Evolutionary conservation across 2,888 invertebrate genomes (phyloP), one percentile per base, ranked within the genome.

Genomic region (Cartodere bifasciata): DNA sequence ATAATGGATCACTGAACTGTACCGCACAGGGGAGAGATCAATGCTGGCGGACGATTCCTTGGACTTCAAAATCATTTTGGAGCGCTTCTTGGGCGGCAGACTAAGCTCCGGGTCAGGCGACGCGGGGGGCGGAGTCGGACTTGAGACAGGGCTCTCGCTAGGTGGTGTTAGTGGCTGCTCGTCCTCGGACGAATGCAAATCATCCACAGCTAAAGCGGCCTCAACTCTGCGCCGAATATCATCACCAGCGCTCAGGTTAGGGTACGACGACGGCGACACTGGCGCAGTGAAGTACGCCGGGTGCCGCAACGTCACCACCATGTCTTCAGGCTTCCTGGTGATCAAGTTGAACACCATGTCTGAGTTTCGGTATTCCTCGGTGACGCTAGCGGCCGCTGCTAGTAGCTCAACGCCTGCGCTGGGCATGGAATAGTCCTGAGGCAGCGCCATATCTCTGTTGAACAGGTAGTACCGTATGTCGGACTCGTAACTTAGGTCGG

Each of bases 1-100:
- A 53, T 84, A 88, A 45, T 85, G 85, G 53, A 87, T 88, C 28
- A 88, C 88, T 3, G 87, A 85, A 53, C 67, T 77, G 55, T 60
- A 58, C 28, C 62, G 49, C 35, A 60, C 59, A 13, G 58, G 55
- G 10, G 56, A 52, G 53, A 50, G 36, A 33, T 52, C 52, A 26
- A 49, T 42, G 12, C 40, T 44, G n/a, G 47, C 37, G n/a, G n/a
- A n/a, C n/a, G 45, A 36, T 43, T 70, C 68, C 76, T 65, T 75
- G 47, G 65, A 75, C 60, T 72, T 76, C 57, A 70, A 68, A 55
- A 75, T 85, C 68, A 82, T 72, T 57, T 81, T 85, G 36, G 67
- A 68, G 9, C 86, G 70, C 58, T 86, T 87, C 36, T 85, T 67
- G 3, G 80, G 74, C 3, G 86, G 86, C 40, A 85, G 58, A 35